These are phyloP conservation scores for Drosophila triauraria DNA, from an alignment of 1,140 invertebrate genomes.

Conservation along the genomic window DNA sequence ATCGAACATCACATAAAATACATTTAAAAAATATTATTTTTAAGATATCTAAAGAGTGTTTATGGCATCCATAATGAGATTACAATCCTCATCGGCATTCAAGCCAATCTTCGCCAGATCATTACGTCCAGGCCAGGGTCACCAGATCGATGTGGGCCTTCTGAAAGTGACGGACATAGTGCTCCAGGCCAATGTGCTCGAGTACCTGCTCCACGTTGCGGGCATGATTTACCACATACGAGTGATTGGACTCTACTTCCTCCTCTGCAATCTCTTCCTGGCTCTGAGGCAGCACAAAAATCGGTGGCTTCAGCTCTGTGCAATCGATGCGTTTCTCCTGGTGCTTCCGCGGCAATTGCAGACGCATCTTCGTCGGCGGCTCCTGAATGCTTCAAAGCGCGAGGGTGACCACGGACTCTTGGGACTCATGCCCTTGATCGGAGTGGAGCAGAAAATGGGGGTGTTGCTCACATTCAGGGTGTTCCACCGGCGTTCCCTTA, in stretches of 20 bases:
- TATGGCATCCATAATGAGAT: conserved; percentile 59
- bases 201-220: conserved; percentile 59
- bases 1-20: conserved; percentile 25
- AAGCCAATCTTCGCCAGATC: conserved; percentile 64
- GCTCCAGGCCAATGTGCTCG: conserved; percentile 58
- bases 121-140: conserved; percentile 49
- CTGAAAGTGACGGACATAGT: conserved; percentile 59
- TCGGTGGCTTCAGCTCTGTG: conserved; percentile 2
- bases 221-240: conserved; percentile 69
- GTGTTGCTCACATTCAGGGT: conserved; percentile 55
- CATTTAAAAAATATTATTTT: no score
- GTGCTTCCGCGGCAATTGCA: neutral
- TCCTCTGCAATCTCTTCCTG: conserved; percentile 1
- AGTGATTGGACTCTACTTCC: conserved; percentile 49
- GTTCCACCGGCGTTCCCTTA: conserved; percentile 30
- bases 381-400: conserved; percentile 23
- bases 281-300: conserved; percentile 1
- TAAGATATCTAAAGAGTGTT: conserved; percentile 49
- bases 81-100: conserved; percentile 55
- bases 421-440: conserved; percentile 29
- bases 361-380: conserved; percentile 12
- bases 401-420: conserved; percentile 42
- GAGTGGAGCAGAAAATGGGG: conserved; percentile 62
- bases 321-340: neutral
- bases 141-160: conserved; percentile 59